Base-by-base conservation (phyloP, 2,888 invertebrate genomes). In the Papilio gigon region DNA sequence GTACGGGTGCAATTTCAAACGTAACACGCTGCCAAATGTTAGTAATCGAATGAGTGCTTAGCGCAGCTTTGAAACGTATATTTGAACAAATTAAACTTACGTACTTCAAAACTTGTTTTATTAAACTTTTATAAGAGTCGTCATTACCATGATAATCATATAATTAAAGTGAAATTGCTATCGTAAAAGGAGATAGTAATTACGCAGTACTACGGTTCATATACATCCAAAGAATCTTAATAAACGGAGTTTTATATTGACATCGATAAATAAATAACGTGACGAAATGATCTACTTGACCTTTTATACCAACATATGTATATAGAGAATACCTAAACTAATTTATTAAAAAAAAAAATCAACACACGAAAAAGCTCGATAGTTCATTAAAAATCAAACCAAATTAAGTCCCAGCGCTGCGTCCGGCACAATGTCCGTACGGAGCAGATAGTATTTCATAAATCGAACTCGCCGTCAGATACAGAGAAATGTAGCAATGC, bases 401-500 rank as follows among this genome's bases (percentile, higher is more conserved):
- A 44, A 68, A 58, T 64, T 47, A 59, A 56, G 42, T 33, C 47
- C n/a, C 0, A 53, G 47, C 37, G 12, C 3, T 27, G 14, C 50
- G 12, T 47, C 20, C 44, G 9, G 8, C 50, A 33, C 40, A 17
- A 67, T 27, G 60, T 20, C 14, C 37, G 47, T 17, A 53, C 60
- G 17, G 25, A 60, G 33, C 65, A 62, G 68, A 67, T 42, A 63
- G 65, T 69, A 69, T 69, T 65, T 69, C 65, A 69, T 61, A 69
- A 65, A 69, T 69, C 65, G 69, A 69, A 35, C 60, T 53, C 53
- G 44, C 50, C 72, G 75, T 76, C 76, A 75, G 75, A 79, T 75
- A 78, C 77, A 77, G 74, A 79, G 79, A 73, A 78, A 75, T 74
- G 75, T 72, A 71, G 71, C 71, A 60, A 71, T 75, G 73, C 79